Evolutionary conservation across 2,797 vertebrate genomes (phyloP).

Genomic region (Melanotaenia parkinsoni): DNA sequence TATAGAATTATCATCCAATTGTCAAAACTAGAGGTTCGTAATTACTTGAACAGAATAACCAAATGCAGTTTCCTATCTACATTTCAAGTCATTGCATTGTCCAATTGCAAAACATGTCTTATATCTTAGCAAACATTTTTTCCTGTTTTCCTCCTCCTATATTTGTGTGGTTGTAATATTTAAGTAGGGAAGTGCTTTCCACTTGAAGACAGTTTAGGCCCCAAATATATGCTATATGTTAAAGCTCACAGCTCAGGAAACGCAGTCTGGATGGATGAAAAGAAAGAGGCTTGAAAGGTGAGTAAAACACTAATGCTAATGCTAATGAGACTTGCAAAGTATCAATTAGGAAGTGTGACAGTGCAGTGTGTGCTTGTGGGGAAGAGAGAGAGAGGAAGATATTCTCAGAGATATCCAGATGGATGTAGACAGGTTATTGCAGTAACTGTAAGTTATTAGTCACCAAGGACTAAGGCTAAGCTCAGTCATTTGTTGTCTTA

Average conservation of each 20-base stretch:
- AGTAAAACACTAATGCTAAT: too few species aligned
- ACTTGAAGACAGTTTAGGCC: slow-evolving; percentile 34
- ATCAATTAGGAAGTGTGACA: too few species aligned
- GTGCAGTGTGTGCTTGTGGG: too few species aligned
- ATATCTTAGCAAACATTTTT: slow-evolving; percentile 1
- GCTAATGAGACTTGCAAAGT: too few species aligned
- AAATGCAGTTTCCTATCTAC: slow-evolving; percentile 25
- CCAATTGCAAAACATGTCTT: neutral
- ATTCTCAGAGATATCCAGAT: slow-evolving; percentile 45
- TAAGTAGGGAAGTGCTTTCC: slow-evolving; percentile 16
- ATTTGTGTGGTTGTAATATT: slow-evolving; percentile 43
- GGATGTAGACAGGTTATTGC: slow-evolving; percentile 58
- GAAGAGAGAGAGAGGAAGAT: too few species aligned
- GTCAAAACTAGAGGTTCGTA: slow-evolving; percentile 18
- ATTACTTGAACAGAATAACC: slow-evolving; percentile 6
- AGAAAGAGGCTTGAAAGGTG: too few species aligned
- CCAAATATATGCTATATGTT: slow-evolving; percentile 8
- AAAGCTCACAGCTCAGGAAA: slow-evolving; percentile 12
- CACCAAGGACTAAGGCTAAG: slow-evolving; percentile 57
- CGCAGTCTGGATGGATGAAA: neutral
- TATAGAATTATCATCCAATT: neutral
- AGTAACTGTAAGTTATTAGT: slow-evolving; percentile 67
- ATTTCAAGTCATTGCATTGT: neutral
- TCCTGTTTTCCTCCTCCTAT: neutral
- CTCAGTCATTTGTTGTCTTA: slow-evolving; percentile 68